Evolutionary conservation across 2,888 invertebrate species (phyloP), one percentile per base, ranked within the genome.

Genomic region (Blastobasis lacticolella): DNA sequence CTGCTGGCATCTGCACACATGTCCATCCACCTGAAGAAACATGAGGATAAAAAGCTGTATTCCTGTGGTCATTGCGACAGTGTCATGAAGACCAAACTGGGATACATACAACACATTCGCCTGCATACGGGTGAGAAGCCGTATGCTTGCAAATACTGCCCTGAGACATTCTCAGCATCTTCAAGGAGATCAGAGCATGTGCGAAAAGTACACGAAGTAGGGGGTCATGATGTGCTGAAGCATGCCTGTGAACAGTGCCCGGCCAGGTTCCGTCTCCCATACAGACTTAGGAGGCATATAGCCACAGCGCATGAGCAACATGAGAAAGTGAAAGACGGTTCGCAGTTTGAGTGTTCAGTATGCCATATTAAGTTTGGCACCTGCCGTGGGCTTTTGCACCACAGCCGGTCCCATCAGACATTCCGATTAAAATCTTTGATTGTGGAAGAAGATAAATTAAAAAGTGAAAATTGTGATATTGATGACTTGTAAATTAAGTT

Each of bases 51-150:
- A 0, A 55, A 58, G 1, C 53, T 56, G 0, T 85, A 60, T 48
- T 72, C 70, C 6, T 87, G 86, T 56, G 67, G 71, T 0, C 64
- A 73, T 5, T 87, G 86, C 41, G 77, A 75, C 0, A 59, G 77
- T 0, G 50, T 72, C 0, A 61, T 87, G 0, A 81, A 78, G 57
- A 73, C 76, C 0, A 81, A 73, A 41, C 57, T 85, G 0, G 86
- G 86, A 0, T 80, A 77, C 38, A 63, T 60, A 0, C 86, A 86
- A 50, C 86, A 87, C 48, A 46, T 80, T n/a, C 67, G 86, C 0
- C 57, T 86, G 0, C 86, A 87, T 45, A 82, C 83, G 0, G 86
- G 86, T 0, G 86, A 87, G 50, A 68, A 69, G 4, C 86, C 86
- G 0, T 87, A 86, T 40, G 36, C 59, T 0, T 87, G 86, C 48